Evolutionary conservation across 2,113 vertebrate genomes (phyloP).

Genomic region (Ctenomys sociabilis): DNA sequence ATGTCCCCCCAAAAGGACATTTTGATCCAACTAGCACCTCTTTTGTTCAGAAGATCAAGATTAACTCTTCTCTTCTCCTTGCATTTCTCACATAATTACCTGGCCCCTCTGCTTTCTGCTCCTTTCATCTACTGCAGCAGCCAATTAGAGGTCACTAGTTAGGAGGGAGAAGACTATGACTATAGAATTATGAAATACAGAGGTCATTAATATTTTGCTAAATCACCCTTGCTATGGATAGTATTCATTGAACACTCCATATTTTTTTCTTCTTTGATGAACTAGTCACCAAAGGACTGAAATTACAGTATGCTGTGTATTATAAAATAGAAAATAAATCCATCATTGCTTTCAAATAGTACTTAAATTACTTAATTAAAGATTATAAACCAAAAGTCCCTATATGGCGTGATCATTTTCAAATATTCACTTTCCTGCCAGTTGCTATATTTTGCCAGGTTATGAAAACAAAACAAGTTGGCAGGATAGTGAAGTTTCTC

Average conservation of each 20-base stretch:
- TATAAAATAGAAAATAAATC: conserved; percentile 43
- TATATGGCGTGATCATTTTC: conserved; percentile 64
- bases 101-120: background rate
- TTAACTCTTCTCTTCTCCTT: background rate
- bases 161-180: background rate
- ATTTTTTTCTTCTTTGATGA: conserved; percentile 34
- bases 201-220: conserved; percentile 45
- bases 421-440: conserved; percentile 75
- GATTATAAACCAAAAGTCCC: conserved; percentile 60
- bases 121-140: background rate
- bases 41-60: background rate
- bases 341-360: conserved; percentile 34
- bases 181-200: background rate
- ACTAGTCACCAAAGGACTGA: background rate
- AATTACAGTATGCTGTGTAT: background rate
- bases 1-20: background rate
- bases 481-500: conserved; percentile 43
- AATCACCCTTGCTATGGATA: background rate
- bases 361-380: conserved; percentile 74
- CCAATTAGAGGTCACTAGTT: background rate
- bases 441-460: conserved; percentile 66
- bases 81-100: background rate
- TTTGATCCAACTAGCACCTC: background rate
- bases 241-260: background rate
- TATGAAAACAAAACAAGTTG: conserved; percentile 75